Percentiles rank a stretch among this genome's conserved stretches.
Evolutionary conservation across 2,113 vertebrate species (phyloP).

Genomic region (Montifringilla adamsi): DNA sequence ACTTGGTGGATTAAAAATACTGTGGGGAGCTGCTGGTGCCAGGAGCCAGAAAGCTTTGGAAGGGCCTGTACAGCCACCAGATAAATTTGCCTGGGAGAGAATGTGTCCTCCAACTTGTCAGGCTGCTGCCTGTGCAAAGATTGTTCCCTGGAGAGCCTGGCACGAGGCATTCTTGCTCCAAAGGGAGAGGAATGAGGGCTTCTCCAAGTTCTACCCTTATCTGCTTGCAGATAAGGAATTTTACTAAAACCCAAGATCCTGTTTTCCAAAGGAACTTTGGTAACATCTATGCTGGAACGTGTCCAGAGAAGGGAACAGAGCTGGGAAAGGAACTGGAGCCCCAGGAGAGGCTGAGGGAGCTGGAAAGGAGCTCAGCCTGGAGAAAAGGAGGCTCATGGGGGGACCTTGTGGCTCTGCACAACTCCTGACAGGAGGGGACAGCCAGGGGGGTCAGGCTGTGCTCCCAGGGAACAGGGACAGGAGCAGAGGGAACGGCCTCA

Average conservation of each 20-base stretch:
- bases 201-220: background rate
- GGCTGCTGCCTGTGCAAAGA: background rate
- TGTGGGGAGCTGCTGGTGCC: background rate
- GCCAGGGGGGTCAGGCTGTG: rapidly evolving
- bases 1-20: background rate
- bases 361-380: background rate
- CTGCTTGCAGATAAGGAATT: background rate
- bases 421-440: background rate
- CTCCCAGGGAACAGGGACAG: background rate
- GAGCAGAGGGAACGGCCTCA: rapidly evolving
- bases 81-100: background rate
- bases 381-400: background rate
- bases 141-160: background rate
- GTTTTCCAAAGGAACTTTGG: rapidly evolving
- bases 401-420: background rate
- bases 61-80: background rate
- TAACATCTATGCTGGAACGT: rapidly evolving
- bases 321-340: background rate
- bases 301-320: background rate
- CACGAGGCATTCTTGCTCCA: rapidly evolving
- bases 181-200: background rate
- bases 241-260: rapidly evolving
- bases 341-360: background rate
- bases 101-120: background rate
- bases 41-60: background rate